Base-by-base conservation (phyloP, 1,140 invertebrate species). In the Papilio helenus region DNA sequence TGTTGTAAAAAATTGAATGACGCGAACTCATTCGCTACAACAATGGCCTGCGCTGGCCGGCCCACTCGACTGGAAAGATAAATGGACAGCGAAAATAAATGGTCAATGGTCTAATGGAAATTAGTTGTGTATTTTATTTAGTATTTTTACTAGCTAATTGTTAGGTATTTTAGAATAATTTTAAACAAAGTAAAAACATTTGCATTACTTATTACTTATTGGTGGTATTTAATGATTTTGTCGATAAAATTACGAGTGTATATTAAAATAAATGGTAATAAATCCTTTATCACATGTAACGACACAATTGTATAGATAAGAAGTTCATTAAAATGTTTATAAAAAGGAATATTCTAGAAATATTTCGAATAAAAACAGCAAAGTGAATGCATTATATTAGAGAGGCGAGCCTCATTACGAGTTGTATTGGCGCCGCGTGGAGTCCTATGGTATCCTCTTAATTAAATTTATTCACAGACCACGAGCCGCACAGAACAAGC, bases 1-100 rank as follows among this genome's bases (percentile, higher is more conserved):
- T 65, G 58, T 34, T 68, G 61, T 68, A 68, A 68, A 68, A 68
- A 68, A 68, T 68, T 29, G 61, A 68, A 68, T 29, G 61, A 68
- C 61, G 61, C 61, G 61, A 68, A 7, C 61, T 68, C 61, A 68
- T 68, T 68, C 61, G 3, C 23, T 68, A 14, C 61, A 68, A 68
- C 61, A 68, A 68, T 68, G 26, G 26, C 61, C 61, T 16, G 61
- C 23, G 8, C 26, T 68, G 23, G 34, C 8, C 58, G 9, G 26
- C 2, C 23, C 26, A 29, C 61, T 68, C 61, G 14, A 1, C 61
- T 68, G 61, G 12, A 68, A 68, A 68, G 14, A 68, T 68, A 68
- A 68, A 68, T 68, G 61, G 61, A 12, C 26, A 12, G 5, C 23
- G 26, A 68, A 26, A 68, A 29, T 34, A 29, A 16, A 68, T 29